A percentile compares a stretch with the other conserved stretches of the same genome.
Conservation (phyloP, 35 echinoderm and acorn worm genomes). For the Lytechinus variegatus region DNA sequence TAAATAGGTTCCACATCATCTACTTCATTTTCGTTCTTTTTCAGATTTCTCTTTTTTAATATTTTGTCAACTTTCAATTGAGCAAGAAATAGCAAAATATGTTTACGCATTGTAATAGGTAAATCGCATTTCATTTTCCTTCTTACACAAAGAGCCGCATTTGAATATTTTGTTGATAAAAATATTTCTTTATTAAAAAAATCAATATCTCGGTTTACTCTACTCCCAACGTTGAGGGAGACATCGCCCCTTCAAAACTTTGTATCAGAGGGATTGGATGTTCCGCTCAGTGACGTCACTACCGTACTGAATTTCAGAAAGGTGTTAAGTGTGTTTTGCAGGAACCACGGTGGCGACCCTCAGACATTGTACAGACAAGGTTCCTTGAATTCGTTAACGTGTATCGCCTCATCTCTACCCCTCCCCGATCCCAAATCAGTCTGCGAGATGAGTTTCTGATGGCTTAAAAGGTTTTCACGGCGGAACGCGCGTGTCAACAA, state of each 20-base stretch:
- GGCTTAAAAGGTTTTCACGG: slow-evolving; percentile 27
- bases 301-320: slow-evolving; percentile 12
- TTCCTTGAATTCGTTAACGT: background rate
- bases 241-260: background rate
- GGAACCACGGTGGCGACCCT: background rate
- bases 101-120: no score
- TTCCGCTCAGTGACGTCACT: slow-evolving; percentile 19
- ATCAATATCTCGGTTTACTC: no score
- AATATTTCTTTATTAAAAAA: no score
- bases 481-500: background rate
- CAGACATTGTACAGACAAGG: slow-evolving; percentile 23
- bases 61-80: no score
- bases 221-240: background rate
- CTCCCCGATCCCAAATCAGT: background rate
- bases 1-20: no score
- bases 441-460: background rate
- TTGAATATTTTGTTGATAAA: no score
- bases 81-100: no score
- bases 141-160: no score
- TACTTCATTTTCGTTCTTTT: no score
- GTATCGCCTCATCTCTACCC: background rate
- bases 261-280: background rate
- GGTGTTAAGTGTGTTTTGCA: slow-evolving; percentile 49
- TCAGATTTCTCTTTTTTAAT: no score
- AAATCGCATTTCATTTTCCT: no score